Base-by-base conservation (phyloP, 2,797 vertebrate species). In the Agapornis canus region DNA sequence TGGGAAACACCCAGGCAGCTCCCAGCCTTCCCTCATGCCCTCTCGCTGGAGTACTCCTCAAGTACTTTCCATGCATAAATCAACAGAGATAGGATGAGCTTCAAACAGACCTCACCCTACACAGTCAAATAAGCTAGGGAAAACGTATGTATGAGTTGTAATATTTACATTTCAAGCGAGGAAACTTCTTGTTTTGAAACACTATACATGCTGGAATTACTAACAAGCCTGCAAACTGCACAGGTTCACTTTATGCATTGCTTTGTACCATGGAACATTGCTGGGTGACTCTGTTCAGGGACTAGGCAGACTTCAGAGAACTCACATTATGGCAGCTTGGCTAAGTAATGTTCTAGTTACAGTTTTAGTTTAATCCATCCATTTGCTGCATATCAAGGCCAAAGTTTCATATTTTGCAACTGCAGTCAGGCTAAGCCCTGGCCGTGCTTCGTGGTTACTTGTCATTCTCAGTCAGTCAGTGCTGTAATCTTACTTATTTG, bases 91-190 rank as follows among this genome's bases (percentile, higher is more conserved):
- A 66, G 40, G 63, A 83, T 32, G 63, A 92, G 86, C 59, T 88
- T 82, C 72, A 94, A 83, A 86, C 51, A 81, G 76, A 45, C 80
- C 82, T 92, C 25, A 0, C 87, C 82, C 85, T 82, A 64, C 23
- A 15, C n/a, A 94, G 70, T 77, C 85, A 92, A 94, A 91, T 77
- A 70, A 92, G 66, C 82, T 71, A 90, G 29, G 47, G 47, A 47
- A 94, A 75, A 92, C 8, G 42, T 79, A 64, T 60, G 17, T 59
- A 22, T 72, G 51, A 66, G 64, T 60, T 86, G 39, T 25, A 63
- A 14, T 81, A 92, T 92, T 95, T 92, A 91, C 82, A 89, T 94
- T 94, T 89, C 64, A 88, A 77, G 87, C 77, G 89, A 68, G n/a
- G 21, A 82, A 82, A 80, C n/a, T 61, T 83, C 86, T 84, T 93